These are phyloP conservation scores for Salmo trutta DNA, from an alignment of 2,797 vertebrate genomes.

Conservation along the genomic window DNA sequence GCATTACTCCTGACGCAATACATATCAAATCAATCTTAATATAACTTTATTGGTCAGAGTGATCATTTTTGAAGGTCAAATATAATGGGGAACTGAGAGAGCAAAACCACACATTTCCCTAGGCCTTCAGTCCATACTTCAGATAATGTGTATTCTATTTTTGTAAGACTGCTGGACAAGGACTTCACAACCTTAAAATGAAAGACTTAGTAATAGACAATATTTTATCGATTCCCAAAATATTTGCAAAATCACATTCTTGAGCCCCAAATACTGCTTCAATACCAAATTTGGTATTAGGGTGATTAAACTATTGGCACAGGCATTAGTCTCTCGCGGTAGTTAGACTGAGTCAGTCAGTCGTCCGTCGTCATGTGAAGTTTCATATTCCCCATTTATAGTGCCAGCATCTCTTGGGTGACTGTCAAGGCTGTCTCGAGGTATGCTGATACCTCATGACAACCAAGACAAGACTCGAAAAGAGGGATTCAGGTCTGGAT, in stretches of 20 bases:
- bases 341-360: conserved; percentile 30
- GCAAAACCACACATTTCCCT: background rate
- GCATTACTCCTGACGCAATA: conserved; percentile 37
- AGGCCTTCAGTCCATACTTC: background rate
- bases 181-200: too few species aligned
- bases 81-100: background rate
- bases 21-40: conserved; percentile 45
- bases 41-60: conserved; percentile 37
- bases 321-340: conserved; percentile 53
- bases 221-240: too few species aligned
- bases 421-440: conserved; percentile 41
- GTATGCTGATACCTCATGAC: conserved; percentile 53
- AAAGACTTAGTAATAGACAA: too few species aligned
- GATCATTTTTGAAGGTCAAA: conserved; percentile 40
- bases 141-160: background rate
- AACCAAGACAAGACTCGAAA: conserved; percentile 32
- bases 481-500: conserved; percentile 27
- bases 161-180: too few species aligned
- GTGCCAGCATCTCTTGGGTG: conserved; percentile 50
- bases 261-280: background rate
- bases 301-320: conserved; percentile 54
- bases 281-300: background rate
- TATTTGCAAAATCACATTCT: background rate
- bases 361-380: conserved; percentile 59
- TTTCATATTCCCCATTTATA: conserved; percentile 73